Evolutionary conservation across 2,113 vertebrate species (phyloP), one percentile per base, ranked within the genome.

Genomic region (Acrocephalus arundinaceus): DNA sequence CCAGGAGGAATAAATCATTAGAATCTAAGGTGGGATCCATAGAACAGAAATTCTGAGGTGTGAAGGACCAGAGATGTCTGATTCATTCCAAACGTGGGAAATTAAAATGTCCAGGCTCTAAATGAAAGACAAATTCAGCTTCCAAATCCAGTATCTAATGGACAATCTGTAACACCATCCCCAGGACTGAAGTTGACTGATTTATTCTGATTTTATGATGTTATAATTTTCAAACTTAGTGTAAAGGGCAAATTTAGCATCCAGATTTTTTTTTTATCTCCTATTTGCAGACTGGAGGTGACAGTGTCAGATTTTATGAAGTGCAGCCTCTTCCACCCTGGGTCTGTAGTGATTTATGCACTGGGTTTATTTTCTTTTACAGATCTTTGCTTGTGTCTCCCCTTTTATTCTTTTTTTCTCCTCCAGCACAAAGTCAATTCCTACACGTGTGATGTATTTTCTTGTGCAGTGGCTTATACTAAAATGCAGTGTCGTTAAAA

Each of bases 231-330:
- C 51, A 68, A 46, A n/a, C 46, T 76, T 14, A 1, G 70, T 84
- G 55, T 43, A 75, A 95, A 91, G 90, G 80, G 39, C 59, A 80
- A 81, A 93, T 75, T 68, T 39, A 85, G 30, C 89, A 90, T 88
- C 67, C 66, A 79, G 37, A 5, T 33, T 33, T 59, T 30, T 72
- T 1, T 7, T 41, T 37, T 82, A 1, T 72, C 37, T 84, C 18
- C 24, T 20, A 58, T 76, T 73, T 65, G 58, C 51, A 79, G 74
- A 15, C 31, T 86, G 5, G 14, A 57, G 46, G 74, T 83, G 90
- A 89, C 59, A n/a, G 43, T 25, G 63, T 67, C 62, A 68, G 48
- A 6, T 85, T 94, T 92, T 84, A 83, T 70, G 74, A 67, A 65
- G 87, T 68, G 41, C 68, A 63, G 41, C 35, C 71, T 85, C 68